A percentile compares a stretch with the other conserved stretches of the same genome.
Conservation (phyloP, 2,888 invertebrate genomes). For the Lepidonotus clava region DNA sequence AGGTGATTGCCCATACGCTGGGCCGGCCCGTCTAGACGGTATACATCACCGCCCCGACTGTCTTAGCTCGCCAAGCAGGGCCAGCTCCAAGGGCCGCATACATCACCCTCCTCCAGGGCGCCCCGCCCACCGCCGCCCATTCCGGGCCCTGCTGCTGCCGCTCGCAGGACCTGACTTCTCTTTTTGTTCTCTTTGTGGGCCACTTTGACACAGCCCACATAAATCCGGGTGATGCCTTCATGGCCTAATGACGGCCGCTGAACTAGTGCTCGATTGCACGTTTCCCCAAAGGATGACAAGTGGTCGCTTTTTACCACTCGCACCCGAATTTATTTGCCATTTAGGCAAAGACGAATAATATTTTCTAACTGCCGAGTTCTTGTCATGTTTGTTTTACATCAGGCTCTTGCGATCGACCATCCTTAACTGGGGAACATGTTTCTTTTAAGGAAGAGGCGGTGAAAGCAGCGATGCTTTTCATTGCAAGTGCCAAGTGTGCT, state of each 20-base stretch:
- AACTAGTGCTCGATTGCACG: not conserved
- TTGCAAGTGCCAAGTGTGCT: too few relatives aligned
- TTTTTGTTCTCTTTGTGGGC: conserved; percentile 1
- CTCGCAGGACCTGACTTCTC: not conserved
- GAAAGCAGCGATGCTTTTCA: too few relatives aligned
- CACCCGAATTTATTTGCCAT: conserved; percentile 6
- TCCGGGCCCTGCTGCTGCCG: not conserved
- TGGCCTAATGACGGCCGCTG: not conserved
- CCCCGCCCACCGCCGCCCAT: not conserved
- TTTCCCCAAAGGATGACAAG: conserved; percentile 10
- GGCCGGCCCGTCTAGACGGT: conserved; percentile 18
- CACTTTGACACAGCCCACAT: not conserved
- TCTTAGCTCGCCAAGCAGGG: not conserved
- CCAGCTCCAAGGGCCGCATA: not conserved
- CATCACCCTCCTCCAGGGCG: not conserved
- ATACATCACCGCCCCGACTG: conserved; percentile 7
- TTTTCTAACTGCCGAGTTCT: not conserved
- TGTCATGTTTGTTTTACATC: too few relatives aligned
- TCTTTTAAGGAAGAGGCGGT: too few relatives aligned
- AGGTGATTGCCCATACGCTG: conserved; percentile 18
- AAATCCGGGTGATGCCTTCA: not conserved
- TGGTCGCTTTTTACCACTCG: not conserved
- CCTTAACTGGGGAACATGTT: too few relatives aligned
- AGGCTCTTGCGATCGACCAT: too few relatives aligned
- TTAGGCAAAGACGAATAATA: not conserved